Base-by-base conservation (phyloP, 1,140 invertebrate species). In the Calosoma granatense region DNA sequence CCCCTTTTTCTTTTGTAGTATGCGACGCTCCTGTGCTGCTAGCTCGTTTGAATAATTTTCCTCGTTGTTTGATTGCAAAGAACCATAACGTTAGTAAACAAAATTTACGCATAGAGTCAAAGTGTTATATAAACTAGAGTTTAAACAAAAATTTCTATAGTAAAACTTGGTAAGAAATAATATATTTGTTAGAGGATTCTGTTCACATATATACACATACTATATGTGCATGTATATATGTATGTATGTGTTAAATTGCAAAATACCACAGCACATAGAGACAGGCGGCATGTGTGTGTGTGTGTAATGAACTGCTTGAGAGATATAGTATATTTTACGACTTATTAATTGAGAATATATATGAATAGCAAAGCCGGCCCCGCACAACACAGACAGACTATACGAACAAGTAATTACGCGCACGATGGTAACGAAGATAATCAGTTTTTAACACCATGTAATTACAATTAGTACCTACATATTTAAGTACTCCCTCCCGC, bases 401-500 rank as follows among this genome's bases (percentile, higher is more conserved):
- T 47, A 17, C 15, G 9, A 17, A 9, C 15, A 17, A 17, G 41
- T 17, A 47, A 47, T 47, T 47, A 47, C 15, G 15, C n/a, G n/a
- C n/a, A n/a, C 6, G 41, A 47, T 47, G 41, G 17, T 17, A 47
- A 47, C 41, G 4, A 47, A 47, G 41, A 47, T 47, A 47, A 47
- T 47, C 41, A 47, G 41, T 47, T 47, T 47, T 47, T 47, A 47
- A 47, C 41, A 47, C 41, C 41, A 47, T 47, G 41, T 47, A 47
- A 47, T 47, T 47, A 47, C 17, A 47, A 47, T 47, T 47, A 47
- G 41, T 47, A 47, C 17, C 41, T 47, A 47, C 41, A 47, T 47
- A 47, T 47, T 47, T 47, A 47, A 47, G 41, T 47, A 47, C 14
- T 6, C 14, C 14, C 14, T 30, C 6, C 26, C 14, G 4, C 14